phyloP scores from a whole-genome alignment of 2,113 vertebrate species.

The Isichthys henryi region DNA sequence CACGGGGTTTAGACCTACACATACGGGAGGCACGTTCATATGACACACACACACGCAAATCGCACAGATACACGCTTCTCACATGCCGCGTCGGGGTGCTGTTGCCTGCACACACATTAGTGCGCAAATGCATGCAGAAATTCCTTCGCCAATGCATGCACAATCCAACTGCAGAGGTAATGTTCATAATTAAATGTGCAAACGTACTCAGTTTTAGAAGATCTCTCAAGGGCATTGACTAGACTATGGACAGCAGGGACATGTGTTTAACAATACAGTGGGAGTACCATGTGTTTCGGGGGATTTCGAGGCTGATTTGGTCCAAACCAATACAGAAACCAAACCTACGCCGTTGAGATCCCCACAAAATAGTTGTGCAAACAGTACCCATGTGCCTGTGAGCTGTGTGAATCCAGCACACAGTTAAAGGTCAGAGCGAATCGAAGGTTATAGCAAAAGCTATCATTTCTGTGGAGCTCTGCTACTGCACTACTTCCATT shows the following conservation, averaged over 20 bases:
- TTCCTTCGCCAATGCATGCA: background rate
- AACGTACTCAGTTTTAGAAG: background rate
- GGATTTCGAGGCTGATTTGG: background rate
- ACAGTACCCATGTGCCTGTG: background rate
- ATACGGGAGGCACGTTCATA: background rate
- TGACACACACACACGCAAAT: background rate
- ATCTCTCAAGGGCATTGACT: background rate
- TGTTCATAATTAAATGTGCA: background rate
- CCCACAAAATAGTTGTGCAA: background rate
- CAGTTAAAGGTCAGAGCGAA: background rate
- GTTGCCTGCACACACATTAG: no score
- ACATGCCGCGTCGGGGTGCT: background rate
- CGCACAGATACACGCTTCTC: background rate
- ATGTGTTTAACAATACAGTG: background rate
- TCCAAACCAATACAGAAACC: background rate
- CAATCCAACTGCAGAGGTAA: background rate
- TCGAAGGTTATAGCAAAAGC: background rate
- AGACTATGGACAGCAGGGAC: background rate
- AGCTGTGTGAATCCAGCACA: background rate
- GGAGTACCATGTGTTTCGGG: background rate
- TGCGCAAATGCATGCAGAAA: background rate
- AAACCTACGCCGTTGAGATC: background rate
- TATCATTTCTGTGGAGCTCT: background rate
- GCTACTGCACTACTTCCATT: background rate
- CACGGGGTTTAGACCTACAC: conserved; percentile 9